Base-by-base conservation (phyloP, 2,113 vertebrate species). In the Erythrocercus mccallii region DNA sequence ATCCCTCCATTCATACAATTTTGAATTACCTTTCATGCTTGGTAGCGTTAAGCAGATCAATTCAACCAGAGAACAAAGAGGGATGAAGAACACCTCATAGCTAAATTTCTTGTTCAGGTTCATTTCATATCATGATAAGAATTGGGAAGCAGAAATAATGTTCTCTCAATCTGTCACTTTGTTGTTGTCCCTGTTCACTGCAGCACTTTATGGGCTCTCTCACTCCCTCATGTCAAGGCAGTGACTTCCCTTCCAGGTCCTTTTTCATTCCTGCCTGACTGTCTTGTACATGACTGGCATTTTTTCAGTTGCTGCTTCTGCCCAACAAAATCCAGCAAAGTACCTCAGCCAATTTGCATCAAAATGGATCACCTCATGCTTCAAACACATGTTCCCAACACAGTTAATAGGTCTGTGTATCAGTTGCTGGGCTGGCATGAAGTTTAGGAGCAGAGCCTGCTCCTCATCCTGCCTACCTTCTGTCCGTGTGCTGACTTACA, bases 101-200 rank as follows among this genome's bases (percentile, higher is more conserved):
- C 21, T 54, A 21, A 62, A 78, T 81, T 80, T 83, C 42, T 62
- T 88, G 10, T 70, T 73, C 44, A 44, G 25, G 23, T 73, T 73
- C 3, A 38, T 62, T 70, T 88, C 15, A 12, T 37, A 38, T 51
- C 14, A 16, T 35, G 6, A 2, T 62, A 69, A 74, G 9, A 78
- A 60, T 1, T 35, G 21, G 18, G 17, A 54, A 66, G 72, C 19
- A 91, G 69, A 19, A 30, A 8, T 18, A 2, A 1, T 0, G 0
- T 78, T 78, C 21, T 64, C 50, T 76, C 40, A 27, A 5, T 54
- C 38, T 73, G 24, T 68, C 31, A 19, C n/a, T 84, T 81, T 10
- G 33, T 28, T 1, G 2, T 35, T 60, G 31, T 61, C 38, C 23
- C 30, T 2, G 1, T 60, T 90, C n/a, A 65, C 58, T 80, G 20